These are phyloP conservation scores for Tetragonula carbonaria DNA, from an alignment of 2,888 invertebrate genomes.

Conservation along the genomic window DNA sequence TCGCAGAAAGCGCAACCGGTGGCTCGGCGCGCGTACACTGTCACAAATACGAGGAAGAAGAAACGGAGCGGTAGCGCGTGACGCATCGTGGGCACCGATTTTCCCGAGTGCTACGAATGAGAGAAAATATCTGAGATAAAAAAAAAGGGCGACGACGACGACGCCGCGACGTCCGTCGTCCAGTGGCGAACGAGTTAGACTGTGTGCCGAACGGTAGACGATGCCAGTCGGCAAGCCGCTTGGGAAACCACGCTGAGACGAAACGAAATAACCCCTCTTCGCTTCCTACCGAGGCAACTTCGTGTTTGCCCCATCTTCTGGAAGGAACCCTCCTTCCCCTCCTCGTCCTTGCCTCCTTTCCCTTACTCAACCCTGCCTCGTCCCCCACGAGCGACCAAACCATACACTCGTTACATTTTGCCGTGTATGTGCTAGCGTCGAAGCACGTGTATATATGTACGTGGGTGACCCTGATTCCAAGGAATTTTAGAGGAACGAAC, in stretches of 20 bases:
- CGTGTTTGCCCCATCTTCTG: constrained; percentile 67
- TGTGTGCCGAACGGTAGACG: constrained; percentile 73
- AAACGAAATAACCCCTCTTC: constrained; percentile 73
- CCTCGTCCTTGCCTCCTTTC: constrained; percentile 39
- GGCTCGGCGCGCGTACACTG: constrained; percentile 49
- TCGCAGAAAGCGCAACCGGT: constrained; percentile 70
- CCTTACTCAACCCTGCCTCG: constrained; percentile 46
- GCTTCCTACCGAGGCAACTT: constrained; percentile 66
- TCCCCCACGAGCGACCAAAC: constrained; percentile 50
- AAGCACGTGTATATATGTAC: constrained; percentile 22
- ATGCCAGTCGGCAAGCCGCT: constrained; percentile 63
- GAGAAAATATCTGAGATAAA: constrained; percentile 6
- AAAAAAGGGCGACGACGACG: constrained; percentile 53
- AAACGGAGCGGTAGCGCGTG: constrained; percentile 40
- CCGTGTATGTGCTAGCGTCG: constrained; percentile 26
- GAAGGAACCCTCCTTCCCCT: constrained; percentile 60
- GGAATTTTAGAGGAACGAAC: constrained; percentile 34
- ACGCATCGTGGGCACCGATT: constrained; percentile 48
- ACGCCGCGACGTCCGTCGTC: constrained; percentile 74
- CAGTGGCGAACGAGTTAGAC: constrained; percentile 78
- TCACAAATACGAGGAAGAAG: constrained; percentile 57
- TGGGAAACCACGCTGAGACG: constrained; percentile 69
- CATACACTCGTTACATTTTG: constrained; percentile 55
- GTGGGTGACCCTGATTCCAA: constrained; percentile 51
- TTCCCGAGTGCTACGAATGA: constrained; percentile 19